Evolutionary conservation across 2,113 vertebrate species (phyloP), one percentile per base, ranked within the genome.

Genomic region (Eubucco bourcierii): DNA sequence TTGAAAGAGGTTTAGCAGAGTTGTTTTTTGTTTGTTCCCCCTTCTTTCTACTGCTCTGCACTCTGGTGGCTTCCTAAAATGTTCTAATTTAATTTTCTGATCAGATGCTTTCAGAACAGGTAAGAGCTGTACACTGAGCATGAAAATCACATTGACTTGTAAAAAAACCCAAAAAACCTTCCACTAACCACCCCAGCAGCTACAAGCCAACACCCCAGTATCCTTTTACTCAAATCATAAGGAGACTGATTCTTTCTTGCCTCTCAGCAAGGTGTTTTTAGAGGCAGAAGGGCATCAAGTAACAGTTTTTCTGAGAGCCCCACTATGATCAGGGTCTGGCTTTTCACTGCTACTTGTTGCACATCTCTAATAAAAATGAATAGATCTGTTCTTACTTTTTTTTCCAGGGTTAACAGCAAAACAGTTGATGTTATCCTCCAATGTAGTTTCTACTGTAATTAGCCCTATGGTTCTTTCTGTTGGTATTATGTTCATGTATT

Each of bases 401-500:
- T 77, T 84, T 73, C 55, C 47, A 64, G 64, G 11, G 10, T 77
- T 80, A 92, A 65, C 58, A 90, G 73, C 66, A 77, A 86, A 83
- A 78, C 25, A 20, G 17, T 75, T 87, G 82, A 64, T 56, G 46
- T 16, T 76, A 70, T 77, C 39, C 39, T 18, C 34, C 41, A 85
- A 64, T 90, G 68, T n/a, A 77, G 67, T 84, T 64, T 25, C 52
- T 76, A 61, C 64, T 79, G 56, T 93, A 87, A 82, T 94, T 90
- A 52, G 77, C 37, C 60, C 83, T 67, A 72, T 84, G 68, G 76
- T 55, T 66, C 25, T 90, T 95, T 87, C 28, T 71, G 56, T 78
- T 37, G 47, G 31, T 90, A 14, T 1, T 83, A 19, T 63, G 24
- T 64, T 91, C 7, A 4, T 84, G 31, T 84, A 46, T 79, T 87